Conservation (phyloP, 2,797 vertebrate genomes). For the Pseudotriccus pelzelni region DNA sequence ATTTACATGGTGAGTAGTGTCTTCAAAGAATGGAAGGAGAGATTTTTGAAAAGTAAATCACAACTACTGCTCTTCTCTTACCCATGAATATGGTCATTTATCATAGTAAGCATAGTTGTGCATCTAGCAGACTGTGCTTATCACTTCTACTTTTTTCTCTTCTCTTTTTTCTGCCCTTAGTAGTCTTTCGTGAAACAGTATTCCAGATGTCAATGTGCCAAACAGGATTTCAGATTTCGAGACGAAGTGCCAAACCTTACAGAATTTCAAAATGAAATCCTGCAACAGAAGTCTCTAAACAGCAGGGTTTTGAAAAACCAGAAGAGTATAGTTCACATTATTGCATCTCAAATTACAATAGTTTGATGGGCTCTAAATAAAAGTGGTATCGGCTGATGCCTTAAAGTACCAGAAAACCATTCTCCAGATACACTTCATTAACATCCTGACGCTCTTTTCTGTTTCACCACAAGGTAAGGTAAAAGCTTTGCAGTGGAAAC, state of each 20-base stretch:
- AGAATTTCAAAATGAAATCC: neutral
- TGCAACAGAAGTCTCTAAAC: neutral
- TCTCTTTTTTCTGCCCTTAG: neutral
- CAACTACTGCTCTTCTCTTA: neutral
- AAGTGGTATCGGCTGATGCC: neutral
- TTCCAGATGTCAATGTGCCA: neutral
- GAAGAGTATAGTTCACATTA: neutral
- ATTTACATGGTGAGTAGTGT: neutral
- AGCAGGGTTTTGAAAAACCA: neutral
- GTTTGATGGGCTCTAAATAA: neutral
- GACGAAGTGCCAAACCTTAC: neutral
- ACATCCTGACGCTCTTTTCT: neutral
- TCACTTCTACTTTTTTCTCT: neutral
- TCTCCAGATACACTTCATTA: neutral
- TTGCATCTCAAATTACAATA: neutral
- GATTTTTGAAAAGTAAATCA: neutral
- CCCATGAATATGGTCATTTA: neutral
- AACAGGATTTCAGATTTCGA: neutral
- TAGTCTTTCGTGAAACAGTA: neutral
- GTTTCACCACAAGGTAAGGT: neutral
- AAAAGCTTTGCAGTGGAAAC: neutral
- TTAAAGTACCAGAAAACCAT: neutral
- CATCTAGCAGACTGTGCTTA: neutral
- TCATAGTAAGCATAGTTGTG: neutral
- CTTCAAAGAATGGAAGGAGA: neutral